phyloP scores from a whole-genome alignment of 37 sponge, comb jelly and placozoan genomes.

The Dysidea cf. avara region DNA sequence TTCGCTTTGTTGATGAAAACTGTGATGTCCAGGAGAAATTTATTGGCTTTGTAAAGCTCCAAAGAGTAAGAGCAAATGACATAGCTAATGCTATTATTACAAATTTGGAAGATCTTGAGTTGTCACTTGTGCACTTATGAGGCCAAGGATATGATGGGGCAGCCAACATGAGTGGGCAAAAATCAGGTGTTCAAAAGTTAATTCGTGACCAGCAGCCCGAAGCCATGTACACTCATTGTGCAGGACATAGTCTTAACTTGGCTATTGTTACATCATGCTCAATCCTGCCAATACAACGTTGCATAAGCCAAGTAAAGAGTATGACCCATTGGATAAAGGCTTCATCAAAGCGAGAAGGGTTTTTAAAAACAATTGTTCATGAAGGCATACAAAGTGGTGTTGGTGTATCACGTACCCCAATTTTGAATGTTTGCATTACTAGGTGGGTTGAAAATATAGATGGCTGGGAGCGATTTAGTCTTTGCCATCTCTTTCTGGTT shows the following conservation, averaged over 20 bases:
- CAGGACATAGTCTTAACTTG: constrained; percentile 52
- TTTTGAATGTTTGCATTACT: constrained; percentile 55
- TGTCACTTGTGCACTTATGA: constrained; percentile 43
- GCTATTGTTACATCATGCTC: constrained; percentile 45
- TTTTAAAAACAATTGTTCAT: constrained; percentile 28
- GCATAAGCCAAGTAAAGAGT: constrained; percentile 43
- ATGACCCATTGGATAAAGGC: constrained; percentile 47
- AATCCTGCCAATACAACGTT: constrained; percentile 7
- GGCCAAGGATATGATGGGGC: constrained; percentile 74
- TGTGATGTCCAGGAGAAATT: constrained; percentile 46
- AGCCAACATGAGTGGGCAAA: constrained; percentile 64
- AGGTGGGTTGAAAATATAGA: constrained; percentile 70
- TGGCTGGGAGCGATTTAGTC: constrained; percentile 53
- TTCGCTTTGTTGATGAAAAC: constrained; percentile 30
- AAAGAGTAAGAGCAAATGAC: constrained; percentile 54
- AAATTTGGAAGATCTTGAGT: constrained; percentile 25
- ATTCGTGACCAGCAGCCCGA: constrained; percentile 52
- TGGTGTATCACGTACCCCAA: constrained; percentile 17
- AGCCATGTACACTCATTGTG: constrained; percentile 54
- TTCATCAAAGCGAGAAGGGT: constrained; percentile 49
- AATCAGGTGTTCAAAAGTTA: constrained; percentile 49
- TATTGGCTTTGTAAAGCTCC: constrained; percentile 45
- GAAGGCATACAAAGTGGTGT: background rate
- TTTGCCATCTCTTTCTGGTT: constrained; percentile 49
- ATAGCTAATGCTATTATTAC: constrained; percentile 49